These are phyloP conservation scores for Drosophila nigromelanica DNA, from an alignment of 1,140 invertebrate species.

Conservation along the genomic window DNA sequence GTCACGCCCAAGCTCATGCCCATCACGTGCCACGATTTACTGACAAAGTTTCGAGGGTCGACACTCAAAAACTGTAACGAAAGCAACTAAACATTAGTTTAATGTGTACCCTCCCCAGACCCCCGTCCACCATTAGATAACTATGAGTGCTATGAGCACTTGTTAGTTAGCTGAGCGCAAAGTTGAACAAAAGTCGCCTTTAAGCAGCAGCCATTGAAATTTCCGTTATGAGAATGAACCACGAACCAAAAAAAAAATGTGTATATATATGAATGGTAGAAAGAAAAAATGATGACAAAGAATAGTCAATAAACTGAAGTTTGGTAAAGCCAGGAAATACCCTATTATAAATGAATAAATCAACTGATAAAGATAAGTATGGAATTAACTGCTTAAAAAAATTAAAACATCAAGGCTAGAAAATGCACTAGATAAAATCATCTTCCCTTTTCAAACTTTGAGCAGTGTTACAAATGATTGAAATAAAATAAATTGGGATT, in stretches of 20 bases:
- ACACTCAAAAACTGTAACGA: slow-evolving; percentile 76
- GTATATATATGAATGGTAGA: not conserved
- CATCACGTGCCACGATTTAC: slow-evolving; percentile 80
- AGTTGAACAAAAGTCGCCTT: slow-evolving; percentile 81
- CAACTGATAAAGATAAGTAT: no score
- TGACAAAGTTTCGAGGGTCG: slow-evolving; percentile 76
- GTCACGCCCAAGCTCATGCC: slow-evolving; percentile 63
- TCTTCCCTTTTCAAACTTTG: no score
- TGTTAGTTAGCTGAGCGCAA: slow-evolving; percentile 59
- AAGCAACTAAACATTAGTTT: slow-evolving; percentile 81
- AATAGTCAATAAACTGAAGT: slow-evolving; percentile 2
- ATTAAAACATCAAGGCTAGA: no score
- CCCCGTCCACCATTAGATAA: slow-evolving; percentile 57
- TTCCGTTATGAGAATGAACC: slow-evolving; percentile 69
- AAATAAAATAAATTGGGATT: not conserved
- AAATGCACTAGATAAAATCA: no score
- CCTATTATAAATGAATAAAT: not conserved
- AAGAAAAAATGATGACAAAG: slow-evolving; percentile 45
- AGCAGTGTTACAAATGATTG: no score
- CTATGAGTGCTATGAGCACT: slow-evolving; percentile 58
- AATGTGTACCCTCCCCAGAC: slow-evolving; percentile 43
- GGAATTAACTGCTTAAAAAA: no score
- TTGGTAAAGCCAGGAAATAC: slow-evolving; percentile 5
- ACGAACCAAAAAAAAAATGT: slow-evolving; percentile 35
- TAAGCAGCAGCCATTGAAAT: slow-evolving; percentile 76